Base-by-base conservation (phyloP, 64 coral and sea anemone genomes). In the Montipora sp. region DNA sequence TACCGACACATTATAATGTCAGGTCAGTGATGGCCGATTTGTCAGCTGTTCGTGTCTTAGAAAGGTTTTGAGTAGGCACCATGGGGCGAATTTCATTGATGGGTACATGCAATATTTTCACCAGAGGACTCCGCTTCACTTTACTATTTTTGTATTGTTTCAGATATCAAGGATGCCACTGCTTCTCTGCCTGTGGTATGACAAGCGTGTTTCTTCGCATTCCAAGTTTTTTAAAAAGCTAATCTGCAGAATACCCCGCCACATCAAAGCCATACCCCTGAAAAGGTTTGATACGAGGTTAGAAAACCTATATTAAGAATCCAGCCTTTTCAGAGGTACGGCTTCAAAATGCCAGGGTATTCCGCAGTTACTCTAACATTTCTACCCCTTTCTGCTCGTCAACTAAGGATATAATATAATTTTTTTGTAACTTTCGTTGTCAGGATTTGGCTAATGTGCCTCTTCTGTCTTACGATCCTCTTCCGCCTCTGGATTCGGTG, bases 1-100 rank as follows among this genome's bases (percentile, higher is more conserved):
- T 99, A 99, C 80, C 75, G 98, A 51, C 98, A 99, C 87, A 94
- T 99, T 18, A 61, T 99, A 4, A 89, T 99, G 91, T 96, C 98
- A 92, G 92, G 98, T 99, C 47, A 63, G 55, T 69, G 51, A 1
- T 5, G 9, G 53, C 53, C 53, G 10, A 63, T 14, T 3, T 14
- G 59, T 63, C 3, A 14, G 9, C 13, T 63, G 14, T 63, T 63
- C 10, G 59, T 63, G 59, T 16, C 14, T 3, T 63, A 15, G 51
- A 75, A 75, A 75, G 59, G 59, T 63, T 55, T 55, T 55, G 27
- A 36, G 27, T 36, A 36, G 27, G 27, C 27, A 36, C 27, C 27
- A 36, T 36, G 27, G 1, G 27, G 27, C 6, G 51, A 55, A 55
- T 55, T 55, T 55, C 51, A 36, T 1, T 36, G 27, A 36, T 36